These are phyloP conservation scores for Cheiracanthium punctorium DNA, from an alignment of 2,888 invertebrate species.

Conservation along the genomic window DNA sequence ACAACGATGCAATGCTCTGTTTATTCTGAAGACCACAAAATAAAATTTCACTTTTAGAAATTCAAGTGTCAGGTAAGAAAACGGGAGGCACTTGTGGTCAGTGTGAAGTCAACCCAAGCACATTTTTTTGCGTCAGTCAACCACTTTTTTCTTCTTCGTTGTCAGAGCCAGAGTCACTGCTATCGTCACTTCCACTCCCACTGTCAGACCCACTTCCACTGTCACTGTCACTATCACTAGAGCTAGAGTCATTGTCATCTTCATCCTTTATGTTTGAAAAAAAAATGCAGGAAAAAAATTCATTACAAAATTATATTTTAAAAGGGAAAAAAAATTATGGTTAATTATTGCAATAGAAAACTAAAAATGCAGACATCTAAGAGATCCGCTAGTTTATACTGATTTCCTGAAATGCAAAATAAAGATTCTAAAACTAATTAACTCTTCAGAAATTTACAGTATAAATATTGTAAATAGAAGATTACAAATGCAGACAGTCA, in stretches of 20 bases:
- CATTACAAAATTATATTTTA: no score
- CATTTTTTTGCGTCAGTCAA: background rate
- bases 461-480: no score
- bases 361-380: no score
- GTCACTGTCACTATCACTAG: slow-evolving; percentile 68
- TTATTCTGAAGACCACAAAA: background rate
- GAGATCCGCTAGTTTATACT: no score
- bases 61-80: background rate
- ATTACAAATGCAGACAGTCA: no score
- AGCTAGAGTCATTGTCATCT: slow-evolving; percentile 66
- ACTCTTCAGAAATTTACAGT: no score
- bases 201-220: slow-evolving; percentile 69
- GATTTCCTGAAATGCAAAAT: no score
- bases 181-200: slow-evolving; percentile 67
- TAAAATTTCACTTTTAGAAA: background rate
- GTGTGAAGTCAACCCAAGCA: slow-evolving; percentile 12
- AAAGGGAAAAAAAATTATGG: no score
- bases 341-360: no score
- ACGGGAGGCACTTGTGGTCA: slow-evolving; percentile 64
- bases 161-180: slow-evolving; percentile 70
- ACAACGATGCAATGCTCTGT: no score
- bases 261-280: slow-evolving; percentile 65
- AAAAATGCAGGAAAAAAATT: no score
- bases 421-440: no score
- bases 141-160: slow-evolving; percentile 68